phyloP scores from a whole-genome alignment of 2,113 vertebrate species.

The Proteles cristata region DNA sequence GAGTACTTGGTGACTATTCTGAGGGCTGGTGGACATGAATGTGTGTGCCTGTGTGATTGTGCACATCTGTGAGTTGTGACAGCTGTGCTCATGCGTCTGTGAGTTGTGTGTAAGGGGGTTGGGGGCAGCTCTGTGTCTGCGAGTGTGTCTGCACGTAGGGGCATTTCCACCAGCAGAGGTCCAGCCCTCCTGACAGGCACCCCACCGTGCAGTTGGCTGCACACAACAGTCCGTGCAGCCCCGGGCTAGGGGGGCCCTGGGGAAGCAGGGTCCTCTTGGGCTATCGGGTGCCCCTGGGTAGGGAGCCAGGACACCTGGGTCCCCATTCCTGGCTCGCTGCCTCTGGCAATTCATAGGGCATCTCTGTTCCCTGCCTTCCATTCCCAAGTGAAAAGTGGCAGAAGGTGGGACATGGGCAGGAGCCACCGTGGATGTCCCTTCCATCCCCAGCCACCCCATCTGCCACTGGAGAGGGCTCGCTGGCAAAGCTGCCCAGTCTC shows the following conservation, averaged over 20 bases:
- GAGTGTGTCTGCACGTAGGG: background rate
- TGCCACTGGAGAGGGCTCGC: rapidly evolving
- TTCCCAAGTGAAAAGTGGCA: background rate
- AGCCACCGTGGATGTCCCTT: rapidly evolving
- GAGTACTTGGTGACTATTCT: background rate
- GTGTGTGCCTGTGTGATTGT: background rate
- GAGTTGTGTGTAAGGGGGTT: background rate
- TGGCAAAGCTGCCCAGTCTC: background rate
- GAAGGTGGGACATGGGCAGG: background rate
- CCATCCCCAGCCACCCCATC: background rate
- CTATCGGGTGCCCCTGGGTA: background rate
- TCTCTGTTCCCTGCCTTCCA: background rate
- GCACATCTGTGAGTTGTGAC: background rate
- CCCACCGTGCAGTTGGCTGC: rapidly evolving
- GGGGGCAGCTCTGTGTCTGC: background rate
- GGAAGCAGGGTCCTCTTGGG: background rate
- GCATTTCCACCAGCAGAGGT: background rate
- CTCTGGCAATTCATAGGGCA: background rate
- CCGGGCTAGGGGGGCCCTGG: background rate
- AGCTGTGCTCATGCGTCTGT: background rate
- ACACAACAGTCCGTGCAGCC: rapidly evolving
- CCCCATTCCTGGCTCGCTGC: background rate
- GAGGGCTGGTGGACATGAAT: background rate
- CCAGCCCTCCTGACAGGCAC: background rate
- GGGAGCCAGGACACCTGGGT: background rate